These are phyloP conservation scores for Bryconaethiops microstoma DNA, from an alignment of 2,797 vertebrate genomes.

Conservation along the genomic window DNA sequence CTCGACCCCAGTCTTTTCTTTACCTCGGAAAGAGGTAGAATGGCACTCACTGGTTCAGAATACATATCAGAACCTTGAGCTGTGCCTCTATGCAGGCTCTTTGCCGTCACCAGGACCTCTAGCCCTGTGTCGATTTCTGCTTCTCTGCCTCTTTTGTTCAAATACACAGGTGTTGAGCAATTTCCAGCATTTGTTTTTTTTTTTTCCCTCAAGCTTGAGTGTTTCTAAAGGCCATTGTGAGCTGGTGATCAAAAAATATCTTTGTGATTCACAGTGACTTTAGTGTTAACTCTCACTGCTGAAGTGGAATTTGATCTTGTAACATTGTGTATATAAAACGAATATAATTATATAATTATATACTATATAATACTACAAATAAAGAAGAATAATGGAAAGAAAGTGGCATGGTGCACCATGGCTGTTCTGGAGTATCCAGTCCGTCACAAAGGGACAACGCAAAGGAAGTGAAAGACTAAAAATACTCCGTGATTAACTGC, in stretches of 20 bases:
- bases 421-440: conserved; percentile 51
- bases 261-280: neutral
- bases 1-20: conserved; percentile 58
- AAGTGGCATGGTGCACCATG: neutral
- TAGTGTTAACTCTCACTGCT: neutral
- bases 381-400: neutral
- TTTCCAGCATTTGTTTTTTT: neutral
- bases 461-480: conserved; percentile 61
- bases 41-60: conserved; percentile 66
- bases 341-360: neutral
- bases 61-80: conserved; percentile 67
- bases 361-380: too few relatives aligned
- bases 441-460: conserved; percentile 52
- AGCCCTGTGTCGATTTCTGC: conserved; percentile 52
- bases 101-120: conserved; percentile 72
- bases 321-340: too few relatives aligned
- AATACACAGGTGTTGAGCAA: conserved; percentile 8
- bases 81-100: conserved; percentile 62
- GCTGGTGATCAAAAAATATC: neutral
- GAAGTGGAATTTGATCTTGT: neutral
- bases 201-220: too few relatives aligned
- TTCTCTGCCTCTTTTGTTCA: conserved; percentile 42
- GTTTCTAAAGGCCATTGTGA: neutral
- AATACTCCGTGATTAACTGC: conserved; percentile 71
- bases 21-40: conserved; percentile 63